phyloP scores from a whole-genome alignment of 2,797 vertebrate genomes.

The Anabas testudineus region DNA sequence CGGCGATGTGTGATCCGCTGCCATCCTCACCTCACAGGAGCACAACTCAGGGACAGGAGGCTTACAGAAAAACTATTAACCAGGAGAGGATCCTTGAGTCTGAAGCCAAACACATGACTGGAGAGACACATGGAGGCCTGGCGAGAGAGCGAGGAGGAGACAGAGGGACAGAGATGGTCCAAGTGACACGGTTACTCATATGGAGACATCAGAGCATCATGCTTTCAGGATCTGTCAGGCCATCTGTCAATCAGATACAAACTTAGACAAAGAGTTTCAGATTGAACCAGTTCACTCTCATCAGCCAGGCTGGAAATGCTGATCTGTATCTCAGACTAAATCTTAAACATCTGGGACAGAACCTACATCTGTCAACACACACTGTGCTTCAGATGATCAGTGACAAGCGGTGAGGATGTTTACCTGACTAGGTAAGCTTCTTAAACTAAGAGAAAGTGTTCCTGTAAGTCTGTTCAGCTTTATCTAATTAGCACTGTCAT shows the following conservation, averaged over 20 bases:
- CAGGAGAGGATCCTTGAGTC: slow-evolving; percentile 52
- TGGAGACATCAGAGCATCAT: slow-evolving; percentile 4
- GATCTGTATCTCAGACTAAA: not conserved
- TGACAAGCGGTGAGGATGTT: slow-evolving; percentile 33
- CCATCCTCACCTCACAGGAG: not conserved
- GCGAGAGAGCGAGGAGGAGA: slow-evolving; percentile 11
- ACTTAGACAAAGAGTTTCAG: not conserved
- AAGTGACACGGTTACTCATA: slow-evolving; percentile 59
- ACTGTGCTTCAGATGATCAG: slow-evolving; percentile 36
- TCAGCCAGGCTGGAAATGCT: not conserved
- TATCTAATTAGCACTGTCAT: no score
- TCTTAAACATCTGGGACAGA: not conserved
- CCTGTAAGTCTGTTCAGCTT: not conserved
- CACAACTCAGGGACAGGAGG: slow-evolving; percentile 17
- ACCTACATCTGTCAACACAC: slow-evolving; percentile 33
- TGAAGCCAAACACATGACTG: slow-evolving; percentile 71
- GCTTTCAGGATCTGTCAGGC: slow-evolving; percentile 17
- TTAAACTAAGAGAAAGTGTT: slow-evolving; percentile 19
- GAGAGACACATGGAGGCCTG: slow-evolving; percentile 63
- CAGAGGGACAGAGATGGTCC: slow-evolving; percentile 22
- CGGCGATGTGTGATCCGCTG: slow-evolving; percentile 14
- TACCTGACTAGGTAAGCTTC: slow-evolving; percentile 38
- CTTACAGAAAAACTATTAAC: slow-evolving; percentile 70
- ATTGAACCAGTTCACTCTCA: not conserved
- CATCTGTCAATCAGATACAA: slow-evolving; percentile 22